A percentile compares a stretch with the other conserved stretches of the same genome.
phyloP scores from a whole-genome alignment of 2,797 vertebrate genomes.

The Lates japonicus region DNA sequence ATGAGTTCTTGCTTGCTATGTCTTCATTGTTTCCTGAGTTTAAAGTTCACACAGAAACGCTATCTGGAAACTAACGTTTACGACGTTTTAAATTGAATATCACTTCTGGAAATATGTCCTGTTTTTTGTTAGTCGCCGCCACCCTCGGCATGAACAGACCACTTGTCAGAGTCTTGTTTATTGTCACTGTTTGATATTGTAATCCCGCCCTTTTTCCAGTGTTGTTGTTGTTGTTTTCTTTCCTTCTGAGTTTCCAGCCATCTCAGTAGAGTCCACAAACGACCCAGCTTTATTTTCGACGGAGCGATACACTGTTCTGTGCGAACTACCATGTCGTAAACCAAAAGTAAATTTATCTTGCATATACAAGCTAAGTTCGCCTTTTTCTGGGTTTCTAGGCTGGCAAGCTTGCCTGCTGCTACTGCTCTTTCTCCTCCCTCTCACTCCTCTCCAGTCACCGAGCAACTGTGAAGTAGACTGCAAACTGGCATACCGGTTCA shows the following conservation, averaged over 20 bases:
- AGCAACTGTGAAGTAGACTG: constrained; percentile 81
- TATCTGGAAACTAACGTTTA: constrained; percentile 36
- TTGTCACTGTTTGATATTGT: constrained; percentile 85
- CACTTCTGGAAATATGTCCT: constrained; percentile 39
- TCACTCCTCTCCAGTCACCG: constrained; percentile 70
- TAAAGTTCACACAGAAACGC: constrained; percentile 72
- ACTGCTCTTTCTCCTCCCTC: constrained; percentile 72
- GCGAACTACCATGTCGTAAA: constrained; percentile 49
- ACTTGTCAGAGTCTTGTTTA: constrained; percentile 87
- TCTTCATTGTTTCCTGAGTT: constrained; percentile 88
- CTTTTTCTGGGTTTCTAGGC: constrained; percentile 75
- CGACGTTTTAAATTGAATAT: constrained; percentile 26
- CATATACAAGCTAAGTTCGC: constrained; percentile 61
- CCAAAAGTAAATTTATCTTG: constrained; percentile 42
- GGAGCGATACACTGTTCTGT: constrained; percentile 14
- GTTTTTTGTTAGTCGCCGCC: constrained; percentile 56
- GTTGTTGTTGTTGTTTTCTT: constrained; percentile 85
- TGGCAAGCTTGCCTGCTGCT: constrained; percentile 78
- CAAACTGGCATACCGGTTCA: constrained; percentile 60
- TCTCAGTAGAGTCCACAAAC: constrained; percentile 57
- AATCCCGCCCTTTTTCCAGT: constrained; percentile 80
- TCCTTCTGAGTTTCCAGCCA: constrained; percentile 76
- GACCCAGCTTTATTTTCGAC: constrained; percentile 36
- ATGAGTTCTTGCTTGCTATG: constrained; percentile 81
- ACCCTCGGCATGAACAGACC: constrained; percentile 75